phyloP scores from a whole-genome alignment of 2,113 vertebrate genomes.

The Murina feae region DNA sequence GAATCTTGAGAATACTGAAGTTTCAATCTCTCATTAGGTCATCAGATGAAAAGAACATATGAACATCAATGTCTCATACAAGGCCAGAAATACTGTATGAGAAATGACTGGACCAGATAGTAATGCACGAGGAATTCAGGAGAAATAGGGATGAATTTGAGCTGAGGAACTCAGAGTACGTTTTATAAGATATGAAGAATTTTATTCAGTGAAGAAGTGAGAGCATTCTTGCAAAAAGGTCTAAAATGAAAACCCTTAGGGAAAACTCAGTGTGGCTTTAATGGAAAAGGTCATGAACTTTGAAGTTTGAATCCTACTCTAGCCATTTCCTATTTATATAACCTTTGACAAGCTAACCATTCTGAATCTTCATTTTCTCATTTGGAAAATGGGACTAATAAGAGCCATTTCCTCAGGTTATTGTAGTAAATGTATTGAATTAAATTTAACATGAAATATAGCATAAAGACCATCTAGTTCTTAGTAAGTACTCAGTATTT shows the following conservation, averaged over 20 bases:
- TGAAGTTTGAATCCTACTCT: neutral
- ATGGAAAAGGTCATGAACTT: neutral
- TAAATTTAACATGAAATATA: neutral
- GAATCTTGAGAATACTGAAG: neutral
- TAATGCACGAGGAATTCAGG: neutral
- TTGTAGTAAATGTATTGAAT: neutral
- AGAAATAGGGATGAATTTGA: neutral
- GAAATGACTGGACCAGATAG: neutral
- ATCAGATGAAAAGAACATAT: neutral
- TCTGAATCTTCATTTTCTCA: neutral
- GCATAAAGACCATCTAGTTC: neutral
- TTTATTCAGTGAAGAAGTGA: neutral
- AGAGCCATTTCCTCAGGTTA: neutral
- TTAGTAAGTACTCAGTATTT: neutral
- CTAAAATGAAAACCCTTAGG: neutral
- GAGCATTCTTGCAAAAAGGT: neutral
- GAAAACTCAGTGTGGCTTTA: neutral
- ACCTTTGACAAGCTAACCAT: neutral
- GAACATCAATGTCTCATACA: neutral
- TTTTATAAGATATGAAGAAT: neutral
- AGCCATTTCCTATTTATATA: neutral
- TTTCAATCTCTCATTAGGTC: neutral
- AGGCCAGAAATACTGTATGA: neutral
- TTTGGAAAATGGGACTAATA: neutral
- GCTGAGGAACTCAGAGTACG: neutral